A percentile compares a stretch with the other conserved stretches of the same genome.
phyloP scores from a whole-genome alignment of 2,888 invertebrate genomes.

The Dolomedes plantarius region DNA sequence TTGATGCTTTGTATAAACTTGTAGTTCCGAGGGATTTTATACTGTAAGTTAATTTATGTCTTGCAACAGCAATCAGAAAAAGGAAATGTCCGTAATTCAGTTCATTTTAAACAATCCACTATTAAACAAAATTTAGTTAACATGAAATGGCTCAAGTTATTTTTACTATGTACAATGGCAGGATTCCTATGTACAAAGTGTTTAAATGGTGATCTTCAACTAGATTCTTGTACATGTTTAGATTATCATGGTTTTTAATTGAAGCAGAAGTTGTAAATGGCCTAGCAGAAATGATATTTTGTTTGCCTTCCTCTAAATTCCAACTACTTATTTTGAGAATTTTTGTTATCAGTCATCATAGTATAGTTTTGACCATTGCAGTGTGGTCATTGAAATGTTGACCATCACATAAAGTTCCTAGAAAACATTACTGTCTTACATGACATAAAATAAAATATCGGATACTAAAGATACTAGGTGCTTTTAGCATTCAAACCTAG shows the following conservation, averaged over 20 bases:
- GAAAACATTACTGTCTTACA: conserved; percentile 55
- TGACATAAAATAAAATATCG: conserved; percentile 41
- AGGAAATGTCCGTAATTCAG: too few relatives aligned
- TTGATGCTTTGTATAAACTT: too few relatives aligned
- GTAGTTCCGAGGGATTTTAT: too few relatives aligned
- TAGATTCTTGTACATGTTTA: conserved; percentile 68
- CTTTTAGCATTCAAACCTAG: conserved; percentile 45
- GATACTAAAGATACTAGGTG: conserved; percentile 46
- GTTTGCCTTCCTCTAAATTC: conserved; percentile 24
- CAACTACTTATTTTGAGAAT: conserved; percentile 29
- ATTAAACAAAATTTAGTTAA: conserved; percentile 31
- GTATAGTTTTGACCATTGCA: conserved; percentile 41
- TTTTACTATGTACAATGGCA: conserved; percentile 46
- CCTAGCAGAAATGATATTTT: conserved; percentile 63
- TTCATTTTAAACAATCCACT: conserved; percentile 25
- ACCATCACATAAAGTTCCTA: conserved; percentile 66
- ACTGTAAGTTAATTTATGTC: too few relatives aligned
- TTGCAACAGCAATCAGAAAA: too few relatives aligned
- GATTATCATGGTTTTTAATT: conserved; percentile 51
- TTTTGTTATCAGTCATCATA: conserved; percentile 64
- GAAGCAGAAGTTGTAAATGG: conserved; percentile 58
- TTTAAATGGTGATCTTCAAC: conserved; percentile 46
- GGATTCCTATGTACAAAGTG: conserved; percentile 69
- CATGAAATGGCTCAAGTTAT: conserved; percentile 61
- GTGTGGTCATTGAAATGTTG: conserved; percentile 34